A percentile compares a stretch with the other conserved stretches of the same genome.
These are phyloP conservation scores for Zaprionus lineosus DNA, from an alignment of 2,888 invertebrate species.

Conservation along the genomic window DNA sequence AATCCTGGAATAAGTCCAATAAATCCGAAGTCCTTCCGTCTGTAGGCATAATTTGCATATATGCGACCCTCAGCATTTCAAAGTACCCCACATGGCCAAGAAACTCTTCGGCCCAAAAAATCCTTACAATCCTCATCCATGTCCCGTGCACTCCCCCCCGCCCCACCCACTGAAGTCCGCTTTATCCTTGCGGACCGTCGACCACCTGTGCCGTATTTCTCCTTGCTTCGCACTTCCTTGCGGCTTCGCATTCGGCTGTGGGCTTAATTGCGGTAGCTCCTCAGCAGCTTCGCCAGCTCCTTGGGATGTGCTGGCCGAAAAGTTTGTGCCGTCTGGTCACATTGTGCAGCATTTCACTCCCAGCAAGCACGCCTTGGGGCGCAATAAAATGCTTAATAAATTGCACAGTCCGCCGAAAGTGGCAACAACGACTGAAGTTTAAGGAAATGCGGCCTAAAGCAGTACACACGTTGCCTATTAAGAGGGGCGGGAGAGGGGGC, in stretches of 20 bases:
- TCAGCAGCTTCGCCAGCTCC: conserved; percentile 27
- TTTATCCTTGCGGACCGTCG: conserved; percentile 5
- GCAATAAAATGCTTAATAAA: conserved; percentile 76
- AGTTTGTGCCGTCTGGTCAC: conserved; percentile 40
- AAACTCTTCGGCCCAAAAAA: no score
- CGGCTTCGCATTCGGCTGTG: conserved; percentile 24
- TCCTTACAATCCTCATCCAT: no score
- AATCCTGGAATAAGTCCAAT: no score
- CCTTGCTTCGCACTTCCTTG: conserved; percentile 6
- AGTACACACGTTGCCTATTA: neutral
- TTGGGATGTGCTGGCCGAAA: neutral
- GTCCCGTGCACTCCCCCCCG: no score
- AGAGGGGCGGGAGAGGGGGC: neutral
- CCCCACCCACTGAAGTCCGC: no score
- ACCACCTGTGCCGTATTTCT: neutral
- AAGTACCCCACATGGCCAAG: no score
- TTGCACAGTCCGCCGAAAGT: conserved; percentile 67
- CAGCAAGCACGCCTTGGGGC: conserved; percentile 70
- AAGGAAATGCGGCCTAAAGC: conserved; percentile 7
- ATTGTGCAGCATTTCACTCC: conserved; percentile 48
- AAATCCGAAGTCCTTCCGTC: no score
- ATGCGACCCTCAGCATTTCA: no score
- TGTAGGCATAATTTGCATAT: no score
- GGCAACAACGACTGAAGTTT: conserved; percentile 34
- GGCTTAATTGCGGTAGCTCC: conserved; percentile 29